Evolutionary conservation across 2,888 invertebrate genomes (phyloP).

Genomic region (Torymus aiolomorphi): DNA sequence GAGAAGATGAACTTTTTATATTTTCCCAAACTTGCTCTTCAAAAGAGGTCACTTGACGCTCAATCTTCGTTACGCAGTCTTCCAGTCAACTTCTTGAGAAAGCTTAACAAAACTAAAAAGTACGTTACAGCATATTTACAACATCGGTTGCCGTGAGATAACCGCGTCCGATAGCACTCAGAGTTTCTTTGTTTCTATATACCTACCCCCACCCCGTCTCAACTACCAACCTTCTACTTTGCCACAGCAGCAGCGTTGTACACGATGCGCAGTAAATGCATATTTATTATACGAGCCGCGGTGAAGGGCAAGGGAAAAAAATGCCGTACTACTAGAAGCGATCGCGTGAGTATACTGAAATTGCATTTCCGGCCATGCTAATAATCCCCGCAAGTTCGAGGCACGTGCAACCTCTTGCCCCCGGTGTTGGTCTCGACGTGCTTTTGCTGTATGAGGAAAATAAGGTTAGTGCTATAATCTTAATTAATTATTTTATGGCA

Average conservation of each 20-base stretch:
- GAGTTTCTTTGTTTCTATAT: slow-evolving; percentile 34
- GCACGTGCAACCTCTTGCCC: slow-evolving; percentile 49
- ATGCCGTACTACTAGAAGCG: slow-evolving; percentile 26
- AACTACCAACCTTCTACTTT: neutral
- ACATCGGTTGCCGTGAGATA: slow-evolving; percentile 11
- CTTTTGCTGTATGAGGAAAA: neutral
- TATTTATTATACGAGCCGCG: slow-evolving; percentile 27
- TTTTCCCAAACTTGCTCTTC: neutral
- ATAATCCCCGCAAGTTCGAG: slow-evolving; percentile 57
- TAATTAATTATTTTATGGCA: no score
- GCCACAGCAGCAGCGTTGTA: neutral
- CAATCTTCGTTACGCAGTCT: slow-evolving; percentile 27
- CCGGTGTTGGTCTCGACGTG: neutral
- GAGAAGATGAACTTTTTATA: no score
- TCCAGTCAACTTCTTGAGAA: neutral
- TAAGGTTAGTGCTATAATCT: no score
- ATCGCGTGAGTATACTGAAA: slow-evolving; percentile 66
- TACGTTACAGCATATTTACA: neutral
- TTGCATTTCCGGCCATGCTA: slow-evolving; percentile 68
- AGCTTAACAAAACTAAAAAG: neutral
- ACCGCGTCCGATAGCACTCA: slow-evolving; percentile 26
- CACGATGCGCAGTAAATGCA: slow-evolving; percentile 37
- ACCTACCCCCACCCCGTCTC: neutral
- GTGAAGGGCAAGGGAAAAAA: neutral
- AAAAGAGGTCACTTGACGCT: slow-evolving; percentile 12